Base-by-base conservation (phyloP, 92 coral and sea anemone species). In the Epizoanthus stellaris region DNA sequence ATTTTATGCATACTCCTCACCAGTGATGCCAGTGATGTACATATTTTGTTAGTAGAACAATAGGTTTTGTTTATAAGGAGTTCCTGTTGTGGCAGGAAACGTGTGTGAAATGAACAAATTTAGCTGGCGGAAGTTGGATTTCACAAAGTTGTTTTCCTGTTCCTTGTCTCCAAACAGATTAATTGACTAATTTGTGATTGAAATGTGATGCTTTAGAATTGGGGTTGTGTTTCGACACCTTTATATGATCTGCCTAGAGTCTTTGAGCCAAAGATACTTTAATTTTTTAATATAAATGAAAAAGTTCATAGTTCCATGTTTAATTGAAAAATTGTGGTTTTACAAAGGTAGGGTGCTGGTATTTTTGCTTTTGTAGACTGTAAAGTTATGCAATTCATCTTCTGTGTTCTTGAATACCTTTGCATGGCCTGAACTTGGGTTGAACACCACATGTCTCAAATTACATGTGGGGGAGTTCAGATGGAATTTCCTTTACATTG, bases 401-500 rank as follows among this genome's bases (percentile, higher is more conserved):
- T 34, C 21, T 77, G 13, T 21, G 13, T 79, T 79, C 15, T 11
- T 62, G 39, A 16, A 79, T 63, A 79, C 4, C 72, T 79, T 42
- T 77, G 65, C 30, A 2, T 77, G 82, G 38, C 70, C 72, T 79
- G 70, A 79, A 63, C 83, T 79, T 79, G 83, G 72, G 47, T 9
- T 75, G 42, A 39, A 19, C n/a, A n/a, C n/a, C 53, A 38, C 49
- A 39, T 13, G 5, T 42, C 70, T 79, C 83, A 63, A 5, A 54
- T 79, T 79, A 79, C 83, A 49, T 11, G 11, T 38, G 71, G 11
- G 70, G 82, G 56, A 60, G 54, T 36, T 17, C 17, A 59, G 52
- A 62, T 79, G 83, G 83, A 63, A 79, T 79, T 79, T 79, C 60
- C 72, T 79, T 79, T 62, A 63, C 23, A 40, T 63, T 21, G 8